phyloP scores from a whole-genome alignment of 1,140 invertebrate species.

The Copidosoma floridanum region DNA sequence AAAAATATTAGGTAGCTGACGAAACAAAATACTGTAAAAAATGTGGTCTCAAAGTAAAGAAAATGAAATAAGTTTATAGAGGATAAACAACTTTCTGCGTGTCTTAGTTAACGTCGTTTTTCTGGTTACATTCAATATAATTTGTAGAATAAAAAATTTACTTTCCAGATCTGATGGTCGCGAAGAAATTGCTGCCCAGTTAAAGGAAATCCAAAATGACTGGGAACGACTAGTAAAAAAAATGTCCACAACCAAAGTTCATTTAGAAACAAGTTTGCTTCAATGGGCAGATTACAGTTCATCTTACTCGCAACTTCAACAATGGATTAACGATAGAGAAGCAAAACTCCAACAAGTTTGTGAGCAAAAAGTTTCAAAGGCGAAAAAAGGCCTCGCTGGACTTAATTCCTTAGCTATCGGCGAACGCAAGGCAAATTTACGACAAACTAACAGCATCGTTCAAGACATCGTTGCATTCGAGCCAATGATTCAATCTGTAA shows the following conservation, averaged over 20 bases:
- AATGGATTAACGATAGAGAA: constrained; percentile 94
- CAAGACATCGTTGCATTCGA: constrained; percentile 93
- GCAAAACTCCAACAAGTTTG: constrained; percentile 91
- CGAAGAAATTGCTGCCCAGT: constrained; percentile 81
- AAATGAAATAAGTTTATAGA: no score
- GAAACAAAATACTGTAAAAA: no score
- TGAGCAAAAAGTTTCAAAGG: constrained; percentile 79
- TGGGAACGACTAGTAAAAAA: constrained; percentile 91
- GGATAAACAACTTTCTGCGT: no score
- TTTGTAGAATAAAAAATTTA: no score
- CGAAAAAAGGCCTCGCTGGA: constrained; percentile 71
- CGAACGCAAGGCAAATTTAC: constrained; percentile 83
- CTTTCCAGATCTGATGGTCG: constrained; percentile 83
- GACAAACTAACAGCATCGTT: constrained; percentile 89
- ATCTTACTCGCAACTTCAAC: constrained; percentile 84
- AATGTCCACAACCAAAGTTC: constrained; percentile 88
- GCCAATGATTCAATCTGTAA: constrained; percentile 91
- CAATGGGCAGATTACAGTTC: constrained; percentile 96
- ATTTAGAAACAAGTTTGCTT: constrained; percentile 85
- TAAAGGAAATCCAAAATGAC: constrained; percentile 88
- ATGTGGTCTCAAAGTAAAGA: no score
- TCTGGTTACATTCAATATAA: no score
- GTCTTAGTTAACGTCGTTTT: no score
- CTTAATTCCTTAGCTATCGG: constrained; percentile 76
- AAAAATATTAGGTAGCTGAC: no score